These are phyloP conservation scores for Drosophila kohkoa DNA, from an alignment of 1,140 invertebrate genomes.

Conservation along the genomic window DNA sequence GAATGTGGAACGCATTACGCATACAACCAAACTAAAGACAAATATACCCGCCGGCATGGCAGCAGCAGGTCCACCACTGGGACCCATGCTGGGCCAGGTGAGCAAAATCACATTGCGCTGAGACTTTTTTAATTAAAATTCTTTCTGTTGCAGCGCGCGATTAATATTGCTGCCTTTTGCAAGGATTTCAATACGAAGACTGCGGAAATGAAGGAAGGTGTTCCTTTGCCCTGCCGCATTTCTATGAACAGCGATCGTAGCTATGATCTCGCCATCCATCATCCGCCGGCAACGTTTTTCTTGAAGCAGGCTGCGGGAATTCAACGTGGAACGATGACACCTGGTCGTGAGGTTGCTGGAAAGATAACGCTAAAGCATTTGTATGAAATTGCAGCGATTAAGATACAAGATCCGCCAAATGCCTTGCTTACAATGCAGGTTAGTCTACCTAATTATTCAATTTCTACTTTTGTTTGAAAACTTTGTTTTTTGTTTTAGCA, in stretches of 20 bases:
- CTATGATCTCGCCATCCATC: slow-evolving; percentile 93
- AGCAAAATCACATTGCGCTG: neutral
- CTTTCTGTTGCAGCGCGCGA: slow-evolving; percentile 90
- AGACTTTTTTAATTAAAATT: neutral
- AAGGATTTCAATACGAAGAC: slow-evolving; percentile 99
- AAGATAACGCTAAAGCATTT: slow-evolving; percentile 98
- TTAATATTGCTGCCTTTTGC: slow-evolving; percentile 98
- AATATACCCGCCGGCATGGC: slow-evolving; percentile 95
- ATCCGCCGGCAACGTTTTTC: slow-evolving; percentile 94
- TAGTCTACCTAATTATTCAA: neutral
- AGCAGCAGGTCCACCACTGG: slow-evolving; percentile 94
- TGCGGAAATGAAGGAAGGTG: slow-evolving; percentile 95
- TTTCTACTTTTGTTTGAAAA: too few species aligned
- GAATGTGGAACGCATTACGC: slow-evolving; percentile 89
- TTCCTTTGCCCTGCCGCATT: slow-evolving; percentile 94
- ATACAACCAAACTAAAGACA: slow-evolving; percentile 89
- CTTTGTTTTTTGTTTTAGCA: slow-evolving; percentile 85
- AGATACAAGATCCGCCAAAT: slow-evolving; percentile 93
- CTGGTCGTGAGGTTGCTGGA: slow-evolving; percentile 93
- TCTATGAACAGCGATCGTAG: slow-evolving; percentile 94
- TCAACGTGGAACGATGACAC: slow-evolving; percentile 91
- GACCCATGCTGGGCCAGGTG: slow-evolving; percentile 96
- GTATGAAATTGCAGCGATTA: slow-evolving; percentile 99
- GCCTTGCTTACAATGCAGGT: slow-evolving; percentile 86
- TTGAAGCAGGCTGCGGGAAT: slow-evolving; percentile 98